Percentiles rank a stretch among this genome's conserved stretches.
phyloP scores from a whole-genome alignment of 1,140 invertebrate genomes.

The Heliothis subflexa region DNA sequence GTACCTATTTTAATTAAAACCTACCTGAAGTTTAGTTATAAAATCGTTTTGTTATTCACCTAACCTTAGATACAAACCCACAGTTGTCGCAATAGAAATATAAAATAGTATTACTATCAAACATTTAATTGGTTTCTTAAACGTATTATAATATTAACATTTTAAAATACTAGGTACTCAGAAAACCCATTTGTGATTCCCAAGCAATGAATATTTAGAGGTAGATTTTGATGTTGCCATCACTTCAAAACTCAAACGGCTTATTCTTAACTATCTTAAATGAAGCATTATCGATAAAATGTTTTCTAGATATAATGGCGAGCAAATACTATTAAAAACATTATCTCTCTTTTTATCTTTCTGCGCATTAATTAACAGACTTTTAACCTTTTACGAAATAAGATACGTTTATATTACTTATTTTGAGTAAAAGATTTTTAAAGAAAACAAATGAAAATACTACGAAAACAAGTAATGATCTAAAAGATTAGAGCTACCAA shows the following conservation, averaged over 20 bases:
- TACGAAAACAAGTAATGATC: too few species aligned
- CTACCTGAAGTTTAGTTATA: too few species aligned
- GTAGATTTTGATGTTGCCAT: conserved; percentile 6
- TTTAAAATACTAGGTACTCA: not conserved
- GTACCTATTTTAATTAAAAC: too few species aligned
- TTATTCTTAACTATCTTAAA: not conserved
- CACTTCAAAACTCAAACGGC: conserved; percentile 1
- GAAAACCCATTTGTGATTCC: not conserved
- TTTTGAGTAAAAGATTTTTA: too few species aligned
- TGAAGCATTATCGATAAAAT: conserved; percentile 16
- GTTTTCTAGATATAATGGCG: conserved; percentile 5
- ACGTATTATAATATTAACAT: not conserved
- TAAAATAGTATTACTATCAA: not conserved
- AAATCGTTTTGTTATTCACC: too few species aligned
- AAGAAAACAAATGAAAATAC: too few species aligned
- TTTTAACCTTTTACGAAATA: not conserved
- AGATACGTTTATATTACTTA: too few species aligned
- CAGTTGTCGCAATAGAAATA: too few species aligned
- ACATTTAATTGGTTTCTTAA: not conserved
- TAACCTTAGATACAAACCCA: too few species aligned
- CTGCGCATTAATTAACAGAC: not conserved
- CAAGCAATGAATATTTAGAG: conserved; percentile 8
- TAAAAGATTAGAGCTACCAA: too few species aligned
- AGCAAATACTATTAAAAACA: conserved; percentile 9
- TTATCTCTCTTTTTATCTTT: not conserved